A percentile compares a stretch with the other conserved stretches of the same genome.
These are phyloP conservation scores for Amia ocellicauda DNA, from an alignment of 2,113 vertebrate genomes.

Conservation along the genomic window DNA sequence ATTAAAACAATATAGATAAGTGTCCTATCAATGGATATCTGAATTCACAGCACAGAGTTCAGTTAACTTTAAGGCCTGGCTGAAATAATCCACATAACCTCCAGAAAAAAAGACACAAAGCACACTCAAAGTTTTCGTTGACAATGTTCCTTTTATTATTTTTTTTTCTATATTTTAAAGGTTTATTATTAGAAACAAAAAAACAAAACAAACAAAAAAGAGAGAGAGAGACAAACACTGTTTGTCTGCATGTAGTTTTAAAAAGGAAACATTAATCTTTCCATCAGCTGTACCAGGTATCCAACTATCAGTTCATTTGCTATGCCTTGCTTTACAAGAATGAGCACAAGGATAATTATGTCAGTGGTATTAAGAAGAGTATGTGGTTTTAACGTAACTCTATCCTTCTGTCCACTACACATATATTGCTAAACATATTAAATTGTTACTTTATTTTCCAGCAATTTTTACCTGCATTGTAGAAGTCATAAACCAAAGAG, in stretches of 20 bases:
- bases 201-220: constrained; percentile 55
- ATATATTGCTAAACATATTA: constrained; percentile 58
- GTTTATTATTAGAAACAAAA: constrained; percentile 79
- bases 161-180: constrained; percentile 71
- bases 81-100: too few species aligned
- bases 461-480: constrained; percentile 31
- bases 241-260: constrained; percentile 80
- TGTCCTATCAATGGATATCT: too few species aligned
- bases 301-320: constrained; percentile 49
- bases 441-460: constrained; percentile 35
- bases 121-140: constrained; percentile 55
- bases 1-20: too few species aligned
- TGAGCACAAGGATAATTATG: constrained; percentile 58
- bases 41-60: too few species aligned
- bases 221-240: constrained; percentile 70
- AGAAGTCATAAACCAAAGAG: constrained; percentile 48
- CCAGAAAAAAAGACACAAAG: constrained; percentile 28
- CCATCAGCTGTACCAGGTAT: constrained; percentile 61
- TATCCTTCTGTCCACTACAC: constrained; percentile 11
- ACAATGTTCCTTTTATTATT: constrained; percentile 76
- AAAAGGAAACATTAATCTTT: constrained; percentile 73
- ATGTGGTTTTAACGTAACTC: constrained; percentile 34
- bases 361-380: constrained; percentile 39
- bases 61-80: too few species aligned
- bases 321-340: constrained; percentile 62